Evolutionary conservation across 2,797 vertebrate species (phyloP), one percentile per base, ranked within the genome.

Genomic region (Chloroceryle inda): DNA sequence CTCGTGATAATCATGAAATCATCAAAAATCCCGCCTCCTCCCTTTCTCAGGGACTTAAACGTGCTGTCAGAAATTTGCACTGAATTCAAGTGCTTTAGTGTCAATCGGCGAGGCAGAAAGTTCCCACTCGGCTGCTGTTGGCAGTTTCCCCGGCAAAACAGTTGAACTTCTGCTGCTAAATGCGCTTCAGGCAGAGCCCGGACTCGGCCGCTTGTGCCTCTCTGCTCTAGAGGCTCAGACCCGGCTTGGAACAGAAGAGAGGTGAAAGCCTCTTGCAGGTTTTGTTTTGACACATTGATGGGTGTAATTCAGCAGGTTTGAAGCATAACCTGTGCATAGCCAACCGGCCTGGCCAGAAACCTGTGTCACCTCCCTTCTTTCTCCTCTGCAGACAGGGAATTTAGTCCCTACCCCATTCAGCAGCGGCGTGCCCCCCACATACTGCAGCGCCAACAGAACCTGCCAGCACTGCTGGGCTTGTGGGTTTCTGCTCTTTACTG

Each of bases 281-380:
- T 78, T 77, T 58, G 12, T 63, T 88, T 66, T 50, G 74, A 20
- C 3, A 8, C 33, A 1, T 1, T 3, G 31, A 26, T 16, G 24
- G 20, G 11, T 44, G 31, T 69, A 62, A 83, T 10, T 27, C 21
- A 27, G 50, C 40, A 35, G 40, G 49, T 31, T n/a, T 10, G 58
- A 53, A 52, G 17, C 0, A 3, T 52, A 40, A 88, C 6, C 10
- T 23, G 17, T 6, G 33, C 9, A 26, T 35, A 69, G 56, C 42
- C 40, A 17, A 58, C n/a, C 2, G 38, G 33, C 15, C 31, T 9
- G 47, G 44, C 15, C 44, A 63, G 35, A 35, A 85, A 27, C 2
- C 1, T 1, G 3, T 6, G 1, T 45, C 3, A 1, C 13, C 9
- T 18, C 11, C 3, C 8, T 0, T 0, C 10, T 26, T 59, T 47